Evolutionary conservation across 2,888 invertebrate genomes (phyloP).

Genomic region (Catocala nupta): DNA sequence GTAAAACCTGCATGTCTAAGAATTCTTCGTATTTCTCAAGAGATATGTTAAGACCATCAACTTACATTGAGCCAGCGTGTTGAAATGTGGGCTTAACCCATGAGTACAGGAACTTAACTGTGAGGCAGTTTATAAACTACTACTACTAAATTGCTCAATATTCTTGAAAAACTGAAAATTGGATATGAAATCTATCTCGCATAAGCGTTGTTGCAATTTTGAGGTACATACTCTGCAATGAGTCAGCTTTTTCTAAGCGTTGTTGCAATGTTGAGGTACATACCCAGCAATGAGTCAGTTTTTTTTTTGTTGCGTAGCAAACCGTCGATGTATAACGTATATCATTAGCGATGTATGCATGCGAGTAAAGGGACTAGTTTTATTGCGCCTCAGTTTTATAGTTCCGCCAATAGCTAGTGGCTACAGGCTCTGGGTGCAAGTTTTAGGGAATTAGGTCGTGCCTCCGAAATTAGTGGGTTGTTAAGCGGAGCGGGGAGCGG

Average conservation of each 20-base stretch:
- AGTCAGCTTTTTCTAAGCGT: not conserved
- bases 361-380: slow-evolving; percentile 73
- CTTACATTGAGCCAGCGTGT: no score
- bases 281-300: not conserved
- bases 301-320: slow-evolving; percentile 14
- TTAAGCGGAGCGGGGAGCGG: slow-evolving; percentile 14
- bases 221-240: not conserved
- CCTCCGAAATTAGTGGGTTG: slow-evolving; percentile 50
- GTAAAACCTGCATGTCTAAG: no score
- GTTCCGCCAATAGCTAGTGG: slow-evolving; percentile 73
- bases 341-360: slow-evolving; percentile 84
- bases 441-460: slow-evolving; percentile 70
- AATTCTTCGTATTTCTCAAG: no score
- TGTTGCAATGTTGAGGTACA: no score
- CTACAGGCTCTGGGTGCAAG: slow-evolving; percentile 73
- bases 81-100: no score
- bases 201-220: no score
- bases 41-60: no score
- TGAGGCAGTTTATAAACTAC: no score
- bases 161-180: no score
- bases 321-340: slow-evolving; percentile 57
- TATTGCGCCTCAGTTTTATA: slow-evolving; percentile 80
- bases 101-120: no score
- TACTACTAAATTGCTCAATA: no score
- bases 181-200: no score